Base-by-base conservation (phyloP, 2,797 vertebrate species). In the Lerista edwardsae region DNA sequence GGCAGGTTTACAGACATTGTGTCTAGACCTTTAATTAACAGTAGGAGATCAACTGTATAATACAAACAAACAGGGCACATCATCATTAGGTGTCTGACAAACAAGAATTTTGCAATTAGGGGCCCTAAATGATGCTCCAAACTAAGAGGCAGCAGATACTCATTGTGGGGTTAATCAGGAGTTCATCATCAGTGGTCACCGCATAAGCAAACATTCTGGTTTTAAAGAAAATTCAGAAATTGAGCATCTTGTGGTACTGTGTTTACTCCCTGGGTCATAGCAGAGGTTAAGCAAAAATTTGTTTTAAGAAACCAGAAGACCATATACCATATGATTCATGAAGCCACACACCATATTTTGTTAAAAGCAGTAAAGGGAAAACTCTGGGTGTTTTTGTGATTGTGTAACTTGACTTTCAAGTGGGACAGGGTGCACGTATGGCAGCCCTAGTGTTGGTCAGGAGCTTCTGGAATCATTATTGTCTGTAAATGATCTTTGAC, bases 251-350 rank as follows among this genome's bases (percentile, higher is more conserved):
- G 94, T 87, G 86, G 91, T 90, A 94, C 83, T 29, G 44, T 84
- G 91, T 86, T 94, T 89, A 93, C 44, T 91, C 87, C 92, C 80
- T 80, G 94, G 95, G 95, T 96, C 96, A 96, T 91, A 92, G 91
- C 90, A 92, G 91, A 96, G 93, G 95, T 96, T 95, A 96, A 95
- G 91, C 71, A 95, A 94, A 95, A 94, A 91, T 95, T 94, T 94
- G 90, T 86, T 93, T 94, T 93, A 85, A 88, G 85, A 89, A 95
- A 92, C 83, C 82, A 91, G 90, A 34, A 21, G 87, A 90, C 88
- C 84, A 77, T 61, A 83, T 21, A 21, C 65, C 31, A 73, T 80
- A 83, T 73, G 84, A 83, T 82, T 92, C 78, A 83, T 82, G 78
- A 11, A 82, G 83, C 90, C 90, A 39, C 8, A 68, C 21, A 82